Percentiles rank a stretch among this genome's conserved stretches.
Evolutionary conservation across 2,888 invertebrate genomes (phyloP).

Genomic region (Syrista parreyssii): DNA sequence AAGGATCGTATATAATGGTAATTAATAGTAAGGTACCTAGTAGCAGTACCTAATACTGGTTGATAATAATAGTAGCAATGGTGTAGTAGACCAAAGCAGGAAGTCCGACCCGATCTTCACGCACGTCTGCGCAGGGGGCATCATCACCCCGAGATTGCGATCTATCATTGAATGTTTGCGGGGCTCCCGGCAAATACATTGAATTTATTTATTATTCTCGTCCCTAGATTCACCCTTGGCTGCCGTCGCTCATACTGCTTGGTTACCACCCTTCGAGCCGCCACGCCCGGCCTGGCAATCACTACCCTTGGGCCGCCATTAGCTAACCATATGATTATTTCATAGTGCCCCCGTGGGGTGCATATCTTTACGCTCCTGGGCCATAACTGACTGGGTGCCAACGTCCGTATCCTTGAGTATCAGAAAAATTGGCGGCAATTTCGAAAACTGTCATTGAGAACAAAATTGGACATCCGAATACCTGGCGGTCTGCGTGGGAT

Average conservation of each 20-base stretch:
- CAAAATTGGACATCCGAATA: background rate
- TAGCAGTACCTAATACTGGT: background rate
- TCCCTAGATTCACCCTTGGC: constrained; percentile 31
- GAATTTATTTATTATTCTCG: constrained; percentile 64
- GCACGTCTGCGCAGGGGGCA: constrained; percentile 23
- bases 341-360: constrained; percentile 53
- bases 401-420: background rate
- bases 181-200: constrained; percentile 59
- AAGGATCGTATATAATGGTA: background rate
- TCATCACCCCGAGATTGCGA: constrained; percentile 53
- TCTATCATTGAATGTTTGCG: constrained; percentile 65
- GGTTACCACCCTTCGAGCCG: constrained; percentile 9
- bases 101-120: constrained; percentile 15
- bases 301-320: constrained; percentile 51
- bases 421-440: background rate
- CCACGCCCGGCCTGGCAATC: constrained; percentile 29
- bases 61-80: background rate
- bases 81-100: background rate
- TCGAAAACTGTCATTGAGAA: background rate
- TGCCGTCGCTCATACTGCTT: background rate
- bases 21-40: background rate
- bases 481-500: background rate
- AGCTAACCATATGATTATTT: constrained; percentile 67
- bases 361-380: constrained; percentile 34
- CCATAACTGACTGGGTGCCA: background rate